Percentiles rank a stretch among this genome's conserved stretches.
Evolutionary conservation across 2,797 vertebrate genomes (phyloP).

Genomic region (Thripadectes ignobilis): DNA sequence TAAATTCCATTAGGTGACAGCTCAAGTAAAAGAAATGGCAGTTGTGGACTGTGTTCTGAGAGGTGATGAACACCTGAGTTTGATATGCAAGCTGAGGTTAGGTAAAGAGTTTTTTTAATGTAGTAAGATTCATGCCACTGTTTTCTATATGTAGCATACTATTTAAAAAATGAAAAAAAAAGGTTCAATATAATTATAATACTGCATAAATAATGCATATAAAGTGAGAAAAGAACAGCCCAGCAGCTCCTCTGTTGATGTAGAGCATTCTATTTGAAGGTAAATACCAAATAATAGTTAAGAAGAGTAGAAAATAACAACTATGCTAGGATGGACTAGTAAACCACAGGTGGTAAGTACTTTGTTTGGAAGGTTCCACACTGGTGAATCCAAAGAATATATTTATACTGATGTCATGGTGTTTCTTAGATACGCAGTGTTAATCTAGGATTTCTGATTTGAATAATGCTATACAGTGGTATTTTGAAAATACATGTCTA

Average conservation of each 20-base stretch:
- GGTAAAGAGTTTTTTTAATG: not conserved
- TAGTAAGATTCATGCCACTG: not conserved
- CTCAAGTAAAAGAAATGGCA: not conserved
- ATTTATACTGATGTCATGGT: not conserved
- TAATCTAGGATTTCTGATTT: not conserved
- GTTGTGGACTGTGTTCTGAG: fast-evolving
- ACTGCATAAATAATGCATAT: not conserved
- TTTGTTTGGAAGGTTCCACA: not conserved
- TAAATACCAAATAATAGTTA: not conserved
- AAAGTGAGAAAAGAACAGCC: not conserved
- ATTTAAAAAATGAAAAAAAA: not conserved
- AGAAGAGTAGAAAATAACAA: not conserved
- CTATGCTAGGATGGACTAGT: not conserved
- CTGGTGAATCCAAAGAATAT: not conserved
- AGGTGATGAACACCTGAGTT: not conserved
- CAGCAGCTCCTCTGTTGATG: not conserved
- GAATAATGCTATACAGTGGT: not conserved
- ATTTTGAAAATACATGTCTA: not conserved
- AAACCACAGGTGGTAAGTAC: not conserved
- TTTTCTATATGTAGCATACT: not conserved
- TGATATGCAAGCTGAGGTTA: not conserved
- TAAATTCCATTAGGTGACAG: not conserved
- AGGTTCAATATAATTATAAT: not conserved
- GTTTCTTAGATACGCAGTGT: not conserved
- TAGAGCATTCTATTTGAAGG: not conserved